These are phyloP conservation scores for Dendrolimus houi DNA, from an alignment of 2,888 invertebrate genomes.

Conservation along the genomic window DNA sequence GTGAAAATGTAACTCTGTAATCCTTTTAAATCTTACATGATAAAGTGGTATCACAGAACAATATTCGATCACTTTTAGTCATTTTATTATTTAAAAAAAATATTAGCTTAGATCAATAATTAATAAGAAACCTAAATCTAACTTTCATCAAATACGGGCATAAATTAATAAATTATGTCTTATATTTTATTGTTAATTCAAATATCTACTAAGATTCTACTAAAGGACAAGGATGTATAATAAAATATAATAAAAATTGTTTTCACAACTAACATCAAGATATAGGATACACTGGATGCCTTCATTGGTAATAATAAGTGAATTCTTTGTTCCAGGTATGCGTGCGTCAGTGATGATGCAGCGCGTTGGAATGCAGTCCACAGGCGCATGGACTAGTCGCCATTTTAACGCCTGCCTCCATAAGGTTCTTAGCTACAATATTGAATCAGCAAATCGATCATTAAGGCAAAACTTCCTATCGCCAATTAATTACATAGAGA, in stretches of 20 bases:
- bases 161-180: too few species aligned
- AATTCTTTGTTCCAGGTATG: conserved; percentile 65
- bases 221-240: background rate
- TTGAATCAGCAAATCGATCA: background rate
- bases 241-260: background rate
- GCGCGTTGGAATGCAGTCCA: conserved; percentile 43
- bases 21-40: too few species aligned
- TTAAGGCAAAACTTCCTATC: background rate
- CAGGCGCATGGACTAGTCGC: conserved; percentile 25
- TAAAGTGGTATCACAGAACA: too few species aligned
- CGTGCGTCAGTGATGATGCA: conserved; percentile 54
- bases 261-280: background rate
- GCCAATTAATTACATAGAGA: too few species aligned
- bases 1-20: too few species aligned
- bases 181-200: too few species aligned
- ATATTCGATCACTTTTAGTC: too few species aligned
- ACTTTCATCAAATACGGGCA: too few species aligned
- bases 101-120: too few species aligned
- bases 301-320: conserved; percentile 23
- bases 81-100: too few species aligned
- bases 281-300: conserved; percentile 1
- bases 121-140: too few species aligned
- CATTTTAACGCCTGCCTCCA: conserved; percentile 14
- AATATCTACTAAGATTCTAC: too few species aligned
- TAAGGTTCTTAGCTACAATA: background rate